Percentiles rank a stretch among this genome's conserved stretches.
Conservation (phyloP, 1,140 invertebrate genomes). For the Nautilus pompilius region DNA sequence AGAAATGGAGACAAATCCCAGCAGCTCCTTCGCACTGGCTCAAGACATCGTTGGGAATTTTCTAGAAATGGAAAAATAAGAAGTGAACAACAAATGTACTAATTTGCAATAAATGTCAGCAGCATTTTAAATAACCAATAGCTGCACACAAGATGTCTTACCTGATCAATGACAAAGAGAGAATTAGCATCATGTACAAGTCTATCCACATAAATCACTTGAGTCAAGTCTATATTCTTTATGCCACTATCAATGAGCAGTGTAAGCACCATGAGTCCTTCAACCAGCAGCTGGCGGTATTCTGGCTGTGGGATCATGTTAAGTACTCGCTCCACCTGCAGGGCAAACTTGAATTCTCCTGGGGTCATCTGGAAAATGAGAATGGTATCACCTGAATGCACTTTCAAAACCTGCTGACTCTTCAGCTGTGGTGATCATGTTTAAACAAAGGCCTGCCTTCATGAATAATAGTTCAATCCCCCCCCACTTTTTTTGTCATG, state of each 20-base stretch:
- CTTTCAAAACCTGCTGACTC: no score
- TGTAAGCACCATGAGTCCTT: constrained; percentile 94
- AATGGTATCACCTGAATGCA: no score
- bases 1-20: constrained; percentile 94
- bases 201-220: constrained; percentile 79
- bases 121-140: no score
- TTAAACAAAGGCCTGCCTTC: no score
- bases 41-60: constrained; percentile 81
- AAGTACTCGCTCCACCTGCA: constrained; percentile 95
- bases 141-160: constrained; percentile 49
- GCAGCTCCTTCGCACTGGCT: constrained; percentile 90
- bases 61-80: constrained; percentile 59
- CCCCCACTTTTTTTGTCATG: no score
- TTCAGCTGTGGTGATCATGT: no score
- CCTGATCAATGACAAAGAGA: constrained; percentile 95
- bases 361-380: constrained; percentile 77
- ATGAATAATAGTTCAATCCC: no score
- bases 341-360: constrained; percentile 96
- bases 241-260: constrained; percentile 67
- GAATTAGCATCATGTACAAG: constrained; percentile 92
- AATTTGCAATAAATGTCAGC: no score
- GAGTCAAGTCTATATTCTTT: constrained; percentile 74
- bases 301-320: constrained; percentile 97
- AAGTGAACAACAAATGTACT: background rate
- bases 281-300: constrained; percentile 95